Percentiles rank a stretch among this genome's conserved stretches.
phyloP scores from a whole-genome alignment of 2,113 vertebrate species.

The Cyanocitta stelleri region DNA sequence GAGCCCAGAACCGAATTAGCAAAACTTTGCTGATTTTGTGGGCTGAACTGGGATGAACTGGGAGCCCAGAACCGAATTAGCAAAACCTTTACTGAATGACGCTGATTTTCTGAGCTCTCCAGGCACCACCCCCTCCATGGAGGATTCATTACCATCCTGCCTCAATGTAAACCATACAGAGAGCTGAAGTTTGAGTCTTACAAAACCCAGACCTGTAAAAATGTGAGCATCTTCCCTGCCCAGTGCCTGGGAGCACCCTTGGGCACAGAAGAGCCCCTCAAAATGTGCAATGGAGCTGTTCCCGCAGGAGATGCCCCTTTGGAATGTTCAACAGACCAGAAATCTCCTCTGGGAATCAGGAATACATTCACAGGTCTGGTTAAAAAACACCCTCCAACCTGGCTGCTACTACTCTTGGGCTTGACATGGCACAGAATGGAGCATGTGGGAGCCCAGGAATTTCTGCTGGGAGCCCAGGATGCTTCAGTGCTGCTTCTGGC shows the following conservation, averaged over 20 bases:
- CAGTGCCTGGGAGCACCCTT: not conserved
- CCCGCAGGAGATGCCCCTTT: not conserved
- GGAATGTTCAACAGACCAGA: not conserved
- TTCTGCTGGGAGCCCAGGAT: not conserved
- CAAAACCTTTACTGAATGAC: not conserved
- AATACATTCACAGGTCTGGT: not conserved
- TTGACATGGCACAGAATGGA: not conserved
- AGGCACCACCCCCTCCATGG: not conserved
- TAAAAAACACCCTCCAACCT: not conserved
- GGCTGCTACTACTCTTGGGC: not conserved
- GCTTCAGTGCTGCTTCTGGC: not conserved
- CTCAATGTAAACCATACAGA: not conserved
- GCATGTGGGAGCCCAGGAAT: not conserved
- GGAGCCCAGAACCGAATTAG: not conserved
- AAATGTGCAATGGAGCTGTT: rapidly evolving
- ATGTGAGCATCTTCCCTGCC: not conserved
- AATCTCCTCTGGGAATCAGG: not conserved
- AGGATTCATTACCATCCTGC: not conserved
- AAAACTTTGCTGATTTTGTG: not conserved
- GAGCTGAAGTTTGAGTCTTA: not conserved
- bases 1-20: not conserved
- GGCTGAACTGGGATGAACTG: not conserved
- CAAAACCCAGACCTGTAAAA: not conserved
- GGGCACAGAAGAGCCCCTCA: not conserved
- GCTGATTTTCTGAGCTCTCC: not conserved